These are phyloP conservation scores for Ypsolopha scabrella DNA, from an alignment of 2,888 invertebrate genomes.

Conservation along the genomic window DNA sequence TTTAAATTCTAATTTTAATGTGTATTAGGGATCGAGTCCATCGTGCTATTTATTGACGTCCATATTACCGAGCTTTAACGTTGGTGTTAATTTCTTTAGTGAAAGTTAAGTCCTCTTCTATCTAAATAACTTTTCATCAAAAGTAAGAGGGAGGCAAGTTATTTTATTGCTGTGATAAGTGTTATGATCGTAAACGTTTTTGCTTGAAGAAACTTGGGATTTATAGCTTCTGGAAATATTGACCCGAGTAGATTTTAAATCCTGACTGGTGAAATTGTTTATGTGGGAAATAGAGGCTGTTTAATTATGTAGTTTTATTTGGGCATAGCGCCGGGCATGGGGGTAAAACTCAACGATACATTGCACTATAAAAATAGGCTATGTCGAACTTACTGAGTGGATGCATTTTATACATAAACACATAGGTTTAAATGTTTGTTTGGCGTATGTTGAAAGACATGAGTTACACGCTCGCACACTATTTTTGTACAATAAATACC, in stretches of 20 bases:
- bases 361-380: conserved; percentile 56
- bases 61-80: background rate
- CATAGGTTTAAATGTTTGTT: conserved; percentile 59
- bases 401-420: conserved; percentile 66
- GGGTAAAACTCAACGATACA: conserved; percentile 67
- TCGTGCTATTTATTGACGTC: conserved; percentile 22
- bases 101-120: conserved; percentile 34
- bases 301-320: background rate
- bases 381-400: conserved; percentile 64
- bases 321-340: conserved; percentile 35
- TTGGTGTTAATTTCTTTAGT: conserved; percentile 2
- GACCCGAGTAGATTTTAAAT: background rate
- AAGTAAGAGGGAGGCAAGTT: conserved; percentile 40
- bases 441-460: conserved; percentile 62
- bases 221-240: conserved; percentile 1
- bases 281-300: too few relatives aligned
- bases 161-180: conserved; percentile 24
- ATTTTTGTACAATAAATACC: conserved; percentile 70
- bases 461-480: conserved; percentile 67
- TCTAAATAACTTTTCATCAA: conserved; percentile 22
- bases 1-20: conserved; percentile 35
- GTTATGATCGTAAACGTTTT: conserved; percentile 1
- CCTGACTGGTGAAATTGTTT: too few relatives aligned
- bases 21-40: conserved; percentile 26
- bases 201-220: background rate